Conservation (phyloP, 30 jellyfish, hydroid and myxozoan genomes). For the Chrysaora quinquecirrha region DNA sequence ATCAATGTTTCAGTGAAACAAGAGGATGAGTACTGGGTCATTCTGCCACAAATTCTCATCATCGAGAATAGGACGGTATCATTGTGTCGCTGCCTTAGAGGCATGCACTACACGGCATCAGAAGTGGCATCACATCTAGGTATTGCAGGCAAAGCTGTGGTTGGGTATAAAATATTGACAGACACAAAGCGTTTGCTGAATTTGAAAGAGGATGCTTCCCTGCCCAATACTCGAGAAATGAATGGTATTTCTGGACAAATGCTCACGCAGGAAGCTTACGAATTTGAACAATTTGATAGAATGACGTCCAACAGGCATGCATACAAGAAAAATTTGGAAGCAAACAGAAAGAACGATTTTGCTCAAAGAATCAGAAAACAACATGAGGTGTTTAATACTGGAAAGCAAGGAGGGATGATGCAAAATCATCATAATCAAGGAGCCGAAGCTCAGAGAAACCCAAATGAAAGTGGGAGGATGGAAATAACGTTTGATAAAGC, state of each 20-base stretch:
- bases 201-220: background rate
- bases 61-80: background rate
- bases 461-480: background rate
- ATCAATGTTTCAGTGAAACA: background rate
- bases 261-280: background rate
- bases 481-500: conserved; percentile 52
- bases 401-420: background rate
- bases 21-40: background rate
- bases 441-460: background rate
- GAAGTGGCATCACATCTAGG: background rate
- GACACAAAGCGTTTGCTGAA: background rate
- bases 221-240: background rate
- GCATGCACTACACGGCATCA: background rate
- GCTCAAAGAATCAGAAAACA: no score
- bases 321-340: background rate
- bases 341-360: background rate
- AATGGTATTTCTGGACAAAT: background rate
- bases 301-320: background rate
- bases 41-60: background rate
- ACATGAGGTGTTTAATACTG: no score
- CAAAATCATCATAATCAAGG: background rate
- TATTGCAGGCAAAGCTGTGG: background rate
- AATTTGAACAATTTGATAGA: background rate
- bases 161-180: background rate
- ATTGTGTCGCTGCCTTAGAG: background rate